Evolutionary conservation across 2,888 invertebrate species (phyloP).

Genomic region (Apeira syringaria): DNA sequence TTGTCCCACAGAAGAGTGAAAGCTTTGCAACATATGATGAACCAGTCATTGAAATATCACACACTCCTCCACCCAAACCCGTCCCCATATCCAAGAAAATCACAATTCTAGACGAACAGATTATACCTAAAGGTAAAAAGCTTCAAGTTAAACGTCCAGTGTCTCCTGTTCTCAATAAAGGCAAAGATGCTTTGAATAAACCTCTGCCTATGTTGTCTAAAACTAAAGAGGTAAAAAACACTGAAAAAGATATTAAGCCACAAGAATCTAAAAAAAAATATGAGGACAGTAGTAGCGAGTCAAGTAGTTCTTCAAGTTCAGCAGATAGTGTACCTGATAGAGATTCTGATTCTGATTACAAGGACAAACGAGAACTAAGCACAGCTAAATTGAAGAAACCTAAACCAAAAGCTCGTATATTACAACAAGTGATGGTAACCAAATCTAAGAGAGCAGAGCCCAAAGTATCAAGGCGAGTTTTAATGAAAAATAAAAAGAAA

Average conservation of each 20-base stretch:
- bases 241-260: constrained; percentile 41
- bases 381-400: constrained; percentile 54
- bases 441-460: constrained; percentile 56
- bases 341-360: constrained; percentile 85
- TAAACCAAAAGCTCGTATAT: constrained; percentile 68
- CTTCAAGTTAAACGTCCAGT: constrained; percentile 63
- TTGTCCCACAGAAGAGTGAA: constrained; percentile 58
- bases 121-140: constrained; percentile 79
- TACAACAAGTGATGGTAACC: constrained; percentile 39
- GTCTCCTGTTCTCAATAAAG: constrained; percentile 61
- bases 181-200: constrained; percentile 68
- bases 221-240: constrained; percentile 50
- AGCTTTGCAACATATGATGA: constrained; percentile 62
- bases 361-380: constrained; percentile 67
- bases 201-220: constrained; percentile 57
- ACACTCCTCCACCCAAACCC: constrained; percentile 70
- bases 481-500: constrained; percentile 58
- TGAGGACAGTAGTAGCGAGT: constrained; percentile 78
- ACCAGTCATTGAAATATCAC: constrained; percentile 71
- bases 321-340: constrained; percentile 84
- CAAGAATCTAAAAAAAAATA: constrained; percentile 57
- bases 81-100: constrained; percentile 74
- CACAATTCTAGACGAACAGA: constrained; percentile 74
- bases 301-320: constrained; percentile 75
- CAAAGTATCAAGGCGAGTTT: constrained; percentile 52